Evolutionary conservation across 2,113 vertebrate genomes (phyloP).

Genomic region (Callorhinus ursinus): DNA sequence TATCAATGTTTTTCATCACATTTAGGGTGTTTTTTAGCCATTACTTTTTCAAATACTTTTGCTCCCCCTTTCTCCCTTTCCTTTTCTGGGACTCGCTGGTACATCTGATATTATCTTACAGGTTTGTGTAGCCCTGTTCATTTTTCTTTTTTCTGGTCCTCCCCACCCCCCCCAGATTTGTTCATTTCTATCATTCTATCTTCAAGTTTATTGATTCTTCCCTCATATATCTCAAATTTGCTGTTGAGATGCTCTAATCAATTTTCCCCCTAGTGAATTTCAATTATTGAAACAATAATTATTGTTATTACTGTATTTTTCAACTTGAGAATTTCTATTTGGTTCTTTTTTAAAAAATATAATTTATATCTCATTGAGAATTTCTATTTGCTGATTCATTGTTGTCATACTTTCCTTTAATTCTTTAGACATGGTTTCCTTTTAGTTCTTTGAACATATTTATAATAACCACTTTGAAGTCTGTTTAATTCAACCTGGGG

Average conservation of each 20-base stretch:
- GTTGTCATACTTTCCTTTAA: background rate
- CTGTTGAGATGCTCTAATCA: background rate
- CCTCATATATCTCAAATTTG: background rate
- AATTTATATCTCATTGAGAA: background rate
- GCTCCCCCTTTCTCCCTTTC: background rate
- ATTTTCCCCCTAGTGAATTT: background rate
- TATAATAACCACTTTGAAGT: background rate
- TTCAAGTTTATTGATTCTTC: background rate
- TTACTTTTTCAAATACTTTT: background rate
- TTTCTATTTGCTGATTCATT: background rate
- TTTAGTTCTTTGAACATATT: conserved; percentile 17
- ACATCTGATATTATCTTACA: background rate
- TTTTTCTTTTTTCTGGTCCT: background rate
- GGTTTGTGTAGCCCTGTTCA: background rate
- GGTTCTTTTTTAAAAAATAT: background rate
- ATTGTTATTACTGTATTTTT: background rate
- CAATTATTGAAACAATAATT: background rate
- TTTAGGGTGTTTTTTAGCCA: background rate
- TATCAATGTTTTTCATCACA: background rate
- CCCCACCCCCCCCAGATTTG: background rate
- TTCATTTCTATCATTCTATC: background rate
- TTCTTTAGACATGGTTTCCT: background rate
- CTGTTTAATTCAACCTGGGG: background rate
- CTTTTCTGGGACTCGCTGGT: background rate
- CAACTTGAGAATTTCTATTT: conserved; percentile 3